Percentiles rank a stretch among this genome's conserved stretches.
Conservation (phyloP, 2,888 invertebrate genomes). For the Dascillus cervinus region DNA sequence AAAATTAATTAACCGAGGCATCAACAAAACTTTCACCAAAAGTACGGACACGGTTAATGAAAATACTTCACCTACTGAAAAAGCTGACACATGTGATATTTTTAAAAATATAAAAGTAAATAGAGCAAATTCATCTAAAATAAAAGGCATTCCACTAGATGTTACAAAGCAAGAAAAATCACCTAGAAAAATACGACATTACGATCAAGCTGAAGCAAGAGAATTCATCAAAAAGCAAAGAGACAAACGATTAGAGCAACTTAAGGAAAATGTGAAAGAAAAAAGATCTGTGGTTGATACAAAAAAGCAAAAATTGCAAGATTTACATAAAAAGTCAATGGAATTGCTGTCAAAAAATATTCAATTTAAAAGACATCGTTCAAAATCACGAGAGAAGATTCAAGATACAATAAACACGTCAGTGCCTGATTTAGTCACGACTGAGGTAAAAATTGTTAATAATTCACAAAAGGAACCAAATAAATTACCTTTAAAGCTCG, state of each 20-base stretch:
- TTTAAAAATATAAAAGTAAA: not conserved
- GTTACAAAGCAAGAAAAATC: constrained; percentile 5
- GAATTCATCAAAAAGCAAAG: constrained; percentile 51
- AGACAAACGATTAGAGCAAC: constrained; percentile 41
- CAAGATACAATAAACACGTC: not conserved
- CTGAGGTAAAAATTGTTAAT: too few species aligned
- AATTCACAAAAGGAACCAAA: too few species aligned
- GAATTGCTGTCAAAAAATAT: constrained; percentile 43
- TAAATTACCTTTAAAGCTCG: too few species aligned
- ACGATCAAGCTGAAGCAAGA: constrained; percentile 47
- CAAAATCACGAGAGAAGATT: constrained; percentile 24
- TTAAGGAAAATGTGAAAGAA: constrained; percentile 33
- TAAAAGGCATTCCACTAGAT: not conserved
- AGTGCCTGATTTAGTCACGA: too few species aligned
- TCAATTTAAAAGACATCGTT: constrained; percentile 28
- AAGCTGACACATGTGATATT: constrained; percentile 2
- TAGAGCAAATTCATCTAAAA: not conserved
- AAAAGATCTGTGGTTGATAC: constrained; percentile 30
- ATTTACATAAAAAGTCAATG: constrained; percentile 41
- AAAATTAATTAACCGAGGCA: constrained; percentile 30
- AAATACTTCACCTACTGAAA: not conserved
- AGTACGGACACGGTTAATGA: constrained; percentile 5
- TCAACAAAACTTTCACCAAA: constrained; percentile 13
- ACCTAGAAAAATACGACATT: constrained; percentile 28
- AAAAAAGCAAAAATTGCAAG: constrained; percentile 42